phyloP scores from a whole-genome alignment of 2,113 vertebrate genomes.

The Phaetusa simplex region DNA sequence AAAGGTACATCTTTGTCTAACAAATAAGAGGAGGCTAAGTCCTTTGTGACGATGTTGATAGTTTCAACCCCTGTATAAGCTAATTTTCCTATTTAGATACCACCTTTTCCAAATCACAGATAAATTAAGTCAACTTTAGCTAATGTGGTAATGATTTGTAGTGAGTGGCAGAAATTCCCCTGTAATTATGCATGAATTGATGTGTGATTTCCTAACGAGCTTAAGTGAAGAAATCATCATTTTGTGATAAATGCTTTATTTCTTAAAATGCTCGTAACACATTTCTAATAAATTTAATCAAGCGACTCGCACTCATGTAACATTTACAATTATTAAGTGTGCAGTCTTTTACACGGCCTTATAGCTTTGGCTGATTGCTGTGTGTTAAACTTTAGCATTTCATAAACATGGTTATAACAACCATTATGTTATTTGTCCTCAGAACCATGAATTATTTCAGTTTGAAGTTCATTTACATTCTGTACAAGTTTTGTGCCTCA shows the following conservation, averaged over 20 bases:
- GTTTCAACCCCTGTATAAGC: background rate
- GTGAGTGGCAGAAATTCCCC: slow-evolving; percentile 77
- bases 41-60: background rate
- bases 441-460: slow-evolving; percentile 66
- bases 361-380: slow-evolving; percentile 66
- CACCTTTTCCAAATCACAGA: slow-evolving; percentile 69
- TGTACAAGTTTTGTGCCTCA: slow-evolving; percentile 30
- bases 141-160: slow-evolving; percentile 81
- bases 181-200: slow-evolving; percentile 83
- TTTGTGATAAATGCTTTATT: slow-evolving; percentile 83
- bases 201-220: slow-evolving; percentile 85
- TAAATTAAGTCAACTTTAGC: slow-evolving; percentile 75
- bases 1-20: slow-evolving; percentile 21
- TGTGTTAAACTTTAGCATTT: slow-evolving; percentile 66
- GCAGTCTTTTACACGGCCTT: slow-evolving; percentile 61
- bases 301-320: slow-evolving; percentile 69
- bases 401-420: slow-evolving; percentile 67
- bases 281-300: slow-evolving; percentile 82
- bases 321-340: slow-evolving; percentile 76
- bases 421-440: slow-evolving; percentile 58
- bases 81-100: slow-evolving; percentile 58
- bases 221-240: slow-evolving; percentile 82
- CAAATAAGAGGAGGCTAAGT: background rate
- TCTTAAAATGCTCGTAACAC: slow-evolving; percentile 78
- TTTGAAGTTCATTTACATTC: slow-evolving; percentile 63